These are phyloP conservation scores for Hirtodrosophila cameraria DNA, from an alignment of 2,888 invertebrate genomes.

Conservation along the genomic window DNA sequence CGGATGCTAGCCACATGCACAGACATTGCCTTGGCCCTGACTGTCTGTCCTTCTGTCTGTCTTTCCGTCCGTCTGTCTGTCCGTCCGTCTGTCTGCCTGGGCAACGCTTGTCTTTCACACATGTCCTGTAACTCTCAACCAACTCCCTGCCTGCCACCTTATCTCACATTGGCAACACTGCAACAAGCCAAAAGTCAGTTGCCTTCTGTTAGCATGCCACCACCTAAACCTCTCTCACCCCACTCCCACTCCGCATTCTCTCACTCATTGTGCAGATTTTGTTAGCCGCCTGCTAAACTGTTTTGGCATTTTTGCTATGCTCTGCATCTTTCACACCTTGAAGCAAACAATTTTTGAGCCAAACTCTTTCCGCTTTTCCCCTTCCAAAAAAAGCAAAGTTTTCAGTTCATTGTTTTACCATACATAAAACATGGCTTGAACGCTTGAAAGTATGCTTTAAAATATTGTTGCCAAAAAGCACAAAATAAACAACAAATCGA, in stretches of 20 bases:
- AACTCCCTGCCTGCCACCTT: not conserved
- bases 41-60: conserved; percentile 17
- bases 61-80: conserved; percentile 17
- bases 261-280: conserved; percentile 48
- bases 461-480: conserved; percentile 45
- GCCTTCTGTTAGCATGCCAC: conserved; percentile 28
- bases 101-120: conserved; percentile 33
- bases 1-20: conserved; percentile 16
- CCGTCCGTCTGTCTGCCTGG: conserved; percentile 19
- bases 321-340: conserved; percentile 47
- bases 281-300: conserved; percentile 50
- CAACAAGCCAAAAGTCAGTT: conserved; percentile 64
- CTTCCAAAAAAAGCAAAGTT: not conserved
- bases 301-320: conserved; percentile 50
- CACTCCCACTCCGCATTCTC: conserved; percentile 6
- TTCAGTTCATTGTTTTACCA: conserved; percentile 46
- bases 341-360: conserved; percentile 6
- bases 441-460: conserved; percentile 70
- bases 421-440: conserved; percentile 37
- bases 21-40: conserved; percentile 21
- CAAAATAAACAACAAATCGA: conserved; percentile 46
- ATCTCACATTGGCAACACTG: conserved; percentile 4
- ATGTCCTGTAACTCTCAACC: not conserved
- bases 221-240: not conserved
- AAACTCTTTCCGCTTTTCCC: not conserved